Conservation (phyloP, 2,113 vertebrate genomes). For the Gymnocephalus cernua region DNA sequence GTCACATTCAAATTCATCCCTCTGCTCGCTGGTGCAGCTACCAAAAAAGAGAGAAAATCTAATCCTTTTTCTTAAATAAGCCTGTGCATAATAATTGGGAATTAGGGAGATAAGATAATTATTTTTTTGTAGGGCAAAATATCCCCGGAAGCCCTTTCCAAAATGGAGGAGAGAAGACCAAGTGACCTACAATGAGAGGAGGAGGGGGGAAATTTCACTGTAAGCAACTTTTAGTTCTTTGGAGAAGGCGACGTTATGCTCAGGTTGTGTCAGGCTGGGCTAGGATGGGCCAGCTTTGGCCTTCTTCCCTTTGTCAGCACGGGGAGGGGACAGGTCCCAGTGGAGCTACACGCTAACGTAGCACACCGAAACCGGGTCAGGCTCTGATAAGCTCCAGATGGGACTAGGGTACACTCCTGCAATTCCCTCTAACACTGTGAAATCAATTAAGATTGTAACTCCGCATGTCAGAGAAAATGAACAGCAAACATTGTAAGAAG, state of each 20-base stretch:
- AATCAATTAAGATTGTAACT: constrained; percentile 79
- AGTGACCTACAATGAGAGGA: constrained; percentile 84
- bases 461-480: constrained; percentile 33
- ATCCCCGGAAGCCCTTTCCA: constrained; percentile 85
- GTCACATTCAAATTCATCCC: constrained; percentile 71
- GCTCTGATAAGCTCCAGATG: constrained; percentile 78
- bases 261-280: constrained; percentile 32
- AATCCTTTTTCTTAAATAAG: constrained; percentile 84
- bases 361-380: constrained; percentile 80
- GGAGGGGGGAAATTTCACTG: constrained; percentile 62
- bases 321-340: constrained; percentile 79
- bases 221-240: constrained; percentile 59
- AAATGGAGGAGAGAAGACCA: constrained; percentile 81
- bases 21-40: constrained; percentile 54
- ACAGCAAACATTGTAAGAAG: background rate
- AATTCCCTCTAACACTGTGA: constrained; percentile 65
- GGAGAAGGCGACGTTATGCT: constrained; percentile 45
- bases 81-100: constrained; percentile 87
- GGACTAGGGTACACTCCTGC: constrained; percentile 70
- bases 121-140: constrained; percentile 88
- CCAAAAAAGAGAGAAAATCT: constrained; percentile 66
- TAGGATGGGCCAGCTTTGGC: constrained; percentile 59
- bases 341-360: constrained; percentile 65
- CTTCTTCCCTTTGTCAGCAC: constrained; percentile 77
- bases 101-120: constrained; percentile 86